These are phyloP conservation scores for Glaucopsyche alexis DNA, from an alignment of 2,888 invertebrate genomes.

Conservation along the genomic window DNA sequence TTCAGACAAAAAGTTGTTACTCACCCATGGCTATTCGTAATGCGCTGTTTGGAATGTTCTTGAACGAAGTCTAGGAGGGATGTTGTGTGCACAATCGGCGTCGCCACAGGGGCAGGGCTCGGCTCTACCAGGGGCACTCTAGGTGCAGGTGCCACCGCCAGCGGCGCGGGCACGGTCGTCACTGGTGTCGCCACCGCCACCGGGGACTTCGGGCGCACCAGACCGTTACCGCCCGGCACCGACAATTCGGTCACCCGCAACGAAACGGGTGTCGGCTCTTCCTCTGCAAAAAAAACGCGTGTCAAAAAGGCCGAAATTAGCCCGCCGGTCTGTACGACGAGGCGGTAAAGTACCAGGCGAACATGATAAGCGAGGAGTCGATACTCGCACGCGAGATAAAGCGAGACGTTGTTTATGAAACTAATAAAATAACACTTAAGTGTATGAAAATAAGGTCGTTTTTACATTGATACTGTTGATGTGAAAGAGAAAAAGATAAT, in stretches of 20 bases:
- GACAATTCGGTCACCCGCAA: slow-evolving; percentile 64
- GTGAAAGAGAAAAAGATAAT: slow-evolving; percentile 1
- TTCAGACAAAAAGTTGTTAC: slow-evolving; percentile 39
- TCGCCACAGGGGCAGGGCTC: slow-evolving; percentile 45
- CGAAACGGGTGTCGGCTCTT: slow-evolving; percentile 72
- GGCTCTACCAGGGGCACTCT: slow-evolving; percentile 30
- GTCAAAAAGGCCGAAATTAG: slow-evolving; percentile 41
- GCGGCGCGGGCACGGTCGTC: slow-evolving; percentile 46
- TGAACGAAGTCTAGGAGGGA: slow-evolving; percentile 70
- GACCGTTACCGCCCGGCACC: slow-evolving; percentile 66
- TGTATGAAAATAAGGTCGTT: not conserved
- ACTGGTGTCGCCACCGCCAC: slow-evolving; percentile 44
- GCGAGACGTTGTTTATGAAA: slow-evolving; percentile 39
- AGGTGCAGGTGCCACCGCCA: slow-evolving; percentile 45
- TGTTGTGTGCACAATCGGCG: slow-evolving; percentile 51
- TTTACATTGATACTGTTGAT: not conserved
- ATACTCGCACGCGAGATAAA: slow-evolving; percentile 48
- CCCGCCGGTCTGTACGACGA: slow-evolving; percentile 73
- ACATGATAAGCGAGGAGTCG: slow-evolving; percentile 55
- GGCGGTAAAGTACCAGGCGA: slow-evolving; percentile 78
- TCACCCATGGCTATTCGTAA: slow-evolving; percentile 73
- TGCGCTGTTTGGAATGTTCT: slow-evolving; percentile 78
- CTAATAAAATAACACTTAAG: not conserved
- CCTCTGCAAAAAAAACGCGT: slow-evolving; percentile 68
- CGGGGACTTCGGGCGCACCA: slow-evolving; percentile 52